phyloP scores from a whole-genome alignment of 2,797 vertebrate species.

The Enteromius thamalakanensis region DNA sequence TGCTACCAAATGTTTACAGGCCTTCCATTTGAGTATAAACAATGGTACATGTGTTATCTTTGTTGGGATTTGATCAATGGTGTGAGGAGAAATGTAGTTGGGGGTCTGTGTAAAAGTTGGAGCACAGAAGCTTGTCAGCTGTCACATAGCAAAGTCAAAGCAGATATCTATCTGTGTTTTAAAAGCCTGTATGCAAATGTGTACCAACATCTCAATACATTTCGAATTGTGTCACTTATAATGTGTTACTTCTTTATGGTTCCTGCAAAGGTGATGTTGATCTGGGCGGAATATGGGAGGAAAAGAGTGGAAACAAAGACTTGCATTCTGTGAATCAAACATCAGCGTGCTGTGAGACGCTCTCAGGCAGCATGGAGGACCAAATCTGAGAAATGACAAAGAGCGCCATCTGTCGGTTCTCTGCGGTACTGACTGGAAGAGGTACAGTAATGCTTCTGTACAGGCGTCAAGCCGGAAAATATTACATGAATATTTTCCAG shows the following conservation, averaged over 20 bases:
- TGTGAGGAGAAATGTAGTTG: conserved; percentile 37
- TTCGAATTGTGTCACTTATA: conserved; percentile 51
- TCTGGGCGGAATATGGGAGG: conserved; percentile 40
- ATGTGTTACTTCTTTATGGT: conserved; percentile 33
- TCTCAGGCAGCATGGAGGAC: neutral
- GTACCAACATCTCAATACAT: conserved; percentile 12
- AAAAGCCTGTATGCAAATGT: conserved; percentile 34
- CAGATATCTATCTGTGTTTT: neutral
- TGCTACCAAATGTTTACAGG: conserved; percentile 51
- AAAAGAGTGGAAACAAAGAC: conserved; percentile 51
- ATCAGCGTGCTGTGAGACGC: conserved; percentile 8
- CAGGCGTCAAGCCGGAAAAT: neutral
- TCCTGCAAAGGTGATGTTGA: conserved; percentile 41
- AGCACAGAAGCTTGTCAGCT: neutral
- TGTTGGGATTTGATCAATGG: conserved; percentile 50
- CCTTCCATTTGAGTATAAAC: conserved; percentile 52
- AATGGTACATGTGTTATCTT: conserved; percentile 55
- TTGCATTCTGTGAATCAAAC: conserved; percentile 52
- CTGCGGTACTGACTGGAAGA: conserved; percentile 23
- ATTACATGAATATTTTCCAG: neutral
- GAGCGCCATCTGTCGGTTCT: conserved; percentile 73
- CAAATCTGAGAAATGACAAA: neutral
- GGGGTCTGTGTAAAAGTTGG: conserved; percentile 25
- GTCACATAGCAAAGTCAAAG: conserved; percentile 1
- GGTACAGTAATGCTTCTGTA: neutral